Conservation (phyloP, 1,140 invertebrate genomes). For the Papilio polytes region DNA sequence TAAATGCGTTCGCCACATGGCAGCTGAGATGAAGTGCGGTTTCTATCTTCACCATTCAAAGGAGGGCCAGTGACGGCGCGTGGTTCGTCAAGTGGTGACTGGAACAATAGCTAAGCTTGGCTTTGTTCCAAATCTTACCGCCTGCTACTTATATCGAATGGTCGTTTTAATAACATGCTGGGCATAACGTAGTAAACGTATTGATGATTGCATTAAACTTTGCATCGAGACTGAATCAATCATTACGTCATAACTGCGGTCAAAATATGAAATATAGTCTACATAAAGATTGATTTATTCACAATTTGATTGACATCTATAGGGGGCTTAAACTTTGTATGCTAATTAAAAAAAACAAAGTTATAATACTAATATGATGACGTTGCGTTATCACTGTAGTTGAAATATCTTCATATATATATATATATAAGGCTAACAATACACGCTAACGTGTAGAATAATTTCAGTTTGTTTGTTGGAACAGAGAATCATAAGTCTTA, state of each 20-base stretch:
- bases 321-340: no score
- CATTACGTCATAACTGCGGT: constrained; percentile 5
- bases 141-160: background rate
- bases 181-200: constrained; percentile 6
- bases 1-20: background rate
- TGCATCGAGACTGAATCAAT: background rate
- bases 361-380: no score
- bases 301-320: background rate
- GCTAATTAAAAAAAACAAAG: background rate
- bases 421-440: no score
- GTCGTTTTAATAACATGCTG: background rate
- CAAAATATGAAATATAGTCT: background rate
- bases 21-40: background rate
- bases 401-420: background rate
- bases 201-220: constrained; percentile 7
- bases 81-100: constrained; percentile 13
- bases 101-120: constrained; percentile 5
- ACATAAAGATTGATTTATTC: background rate
- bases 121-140: constrained; percentile 4
- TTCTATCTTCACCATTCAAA: background rate
- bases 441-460: no score
- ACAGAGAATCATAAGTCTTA: no score
- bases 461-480: no score
- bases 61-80: background rate
- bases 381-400: background rate